Evolutionary conservation across 2,797 vertebrate genomes (phyloP).

Genomic region (Poeciliopsis paucimaculata): DNA sequence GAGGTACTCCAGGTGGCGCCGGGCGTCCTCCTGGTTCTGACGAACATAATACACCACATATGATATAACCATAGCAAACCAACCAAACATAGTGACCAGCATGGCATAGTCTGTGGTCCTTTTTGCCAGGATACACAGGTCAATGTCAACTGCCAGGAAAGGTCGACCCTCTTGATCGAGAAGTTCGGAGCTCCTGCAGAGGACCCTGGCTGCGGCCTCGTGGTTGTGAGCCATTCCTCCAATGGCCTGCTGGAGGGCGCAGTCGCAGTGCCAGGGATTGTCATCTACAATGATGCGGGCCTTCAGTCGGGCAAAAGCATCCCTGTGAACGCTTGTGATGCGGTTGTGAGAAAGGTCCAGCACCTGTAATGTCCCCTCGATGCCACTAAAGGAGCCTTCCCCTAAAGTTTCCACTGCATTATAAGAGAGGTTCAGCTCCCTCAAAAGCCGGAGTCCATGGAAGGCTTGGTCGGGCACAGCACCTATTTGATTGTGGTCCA

Average conservation of each 20-base stretch:
- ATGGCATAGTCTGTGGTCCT: slow-evolving; percentile 98
- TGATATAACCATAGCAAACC: slow-evolving; percentile 99
- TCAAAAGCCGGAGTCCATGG: slow-evolving; percentile 90
- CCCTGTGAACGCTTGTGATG: slow-evolving; percentile 96
- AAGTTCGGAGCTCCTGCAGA: slow-evolving; percentile 94
- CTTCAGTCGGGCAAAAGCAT: slow-evolving; percentile 93
- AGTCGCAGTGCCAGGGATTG: slow-evolving; percentile 99
- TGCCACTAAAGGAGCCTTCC: slow-evolving; percentile 92
- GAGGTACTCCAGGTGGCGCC: slow-evolving; percentile 98
- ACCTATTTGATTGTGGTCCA: slow-evolving; percentile 97
- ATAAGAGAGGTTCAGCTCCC: slow-evolving; percentile 96
- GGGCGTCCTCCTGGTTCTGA: slow-evolving; percentile 97
- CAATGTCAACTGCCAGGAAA: slow-evolving; percentile 90
- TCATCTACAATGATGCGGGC: slow-evolving; percentile 93
- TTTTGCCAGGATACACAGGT: slow-evolving; percentile 96
- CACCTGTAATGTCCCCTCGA: slow-evolving; percentile 92
- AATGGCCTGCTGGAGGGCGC: slow-evolving; percentile 94
- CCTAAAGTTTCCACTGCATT: slow-evolving; percentile 95
- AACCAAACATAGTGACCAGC: slow-evolving; percentile 99
- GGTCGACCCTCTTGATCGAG: slow-evolving; percentile 90
- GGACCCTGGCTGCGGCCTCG: slow-evolving; percentile 89
- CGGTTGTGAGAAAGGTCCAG: slow-evolving; percentile 97
- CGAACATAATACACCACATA: slow-evolving; percentile 98
- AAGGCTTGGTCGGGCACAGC: slow-evolving; percentile 95
- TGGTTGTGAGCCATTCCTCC: slow-evolving; percentile 97